Conservation (phyloP, 2,797 vertebrate genomes). For the Siniperca undulata region DNA sequence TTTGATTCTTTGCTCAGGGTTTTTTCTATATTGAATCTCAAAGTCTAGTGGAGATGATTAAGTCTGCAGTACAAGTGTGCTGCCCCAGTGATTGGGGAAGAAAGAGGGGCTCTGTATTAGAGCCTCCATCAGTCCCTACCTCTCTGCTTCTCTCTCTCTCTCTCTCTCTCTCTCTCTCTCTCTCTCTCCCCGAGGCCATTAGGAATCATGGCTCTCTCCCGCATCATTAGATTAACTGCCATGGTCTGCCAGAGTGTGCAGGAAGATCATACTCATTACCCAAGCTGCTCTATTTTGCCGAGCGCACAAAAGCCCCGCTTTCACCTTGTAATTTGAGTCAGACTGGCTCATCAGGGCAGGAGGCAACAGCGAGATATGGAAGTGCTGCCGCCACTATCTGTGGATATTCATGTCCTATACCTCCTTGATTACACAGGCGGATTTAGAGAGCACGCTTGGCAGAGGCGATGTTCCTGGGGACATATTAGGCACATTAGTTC, state of each 20-base stretch:
- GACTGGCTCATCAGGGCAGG: slow-evolving; percentile 62
- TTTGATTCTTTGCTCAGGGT: slow-evolving; percentile 5
- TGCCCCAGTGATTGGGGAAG: slow-evolving; percentile 21
- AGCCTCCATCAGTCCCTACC: slow-evolving; percentile 52
- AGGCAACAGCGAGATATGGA: slow-evolving; percentile 63
- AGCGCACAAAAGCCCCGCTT: slow-evolving; percentile 69
- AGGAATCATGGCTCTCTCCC: slow-evolving; percentile 55
- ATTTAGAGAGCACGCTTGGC: slow-evolving; percentile 76
- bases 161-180: slow-evolving; percentile 39
- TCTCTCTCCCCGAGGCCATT: slow-evolving; percentile 63
- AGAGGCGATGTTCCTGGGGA: slow-evolving; percentile 58
- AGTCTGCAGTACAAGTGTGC: slow-evolving; percentile 13
- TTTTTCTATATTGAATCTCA: slow-evolving; percentile 30
- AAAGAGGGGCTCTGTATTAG: slow-evolving; percentile 37
- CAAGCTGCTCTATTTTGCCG: slow-evolving; percentile 56
- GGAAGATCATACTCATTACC: slow-evolving; percentile 78
- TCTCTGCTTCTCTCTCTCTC: slow-evolving; percentile 32
- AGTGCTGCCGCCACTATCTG: slow-evolving; percentile 58
- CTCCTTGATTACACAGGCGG: slow-evolving; percentile 72
- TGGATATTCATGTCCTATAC: slow-evolving; percentile 65
- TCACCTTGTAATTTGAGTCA: slow-evolving; percentile 80
- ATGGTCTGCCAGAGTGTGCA: slow-evolving; percentile 71
- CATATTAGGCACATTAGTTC: slow-evolving; percentile 72
- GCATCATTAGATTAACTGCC: slow-evolving; percentile 83
- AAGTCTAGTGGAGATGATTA: slow-evolving; percentile 36